phyloP scores from a whole-genome alignment of 2,888 invertebrate genomes.

The Norana najaformis region DNA sequence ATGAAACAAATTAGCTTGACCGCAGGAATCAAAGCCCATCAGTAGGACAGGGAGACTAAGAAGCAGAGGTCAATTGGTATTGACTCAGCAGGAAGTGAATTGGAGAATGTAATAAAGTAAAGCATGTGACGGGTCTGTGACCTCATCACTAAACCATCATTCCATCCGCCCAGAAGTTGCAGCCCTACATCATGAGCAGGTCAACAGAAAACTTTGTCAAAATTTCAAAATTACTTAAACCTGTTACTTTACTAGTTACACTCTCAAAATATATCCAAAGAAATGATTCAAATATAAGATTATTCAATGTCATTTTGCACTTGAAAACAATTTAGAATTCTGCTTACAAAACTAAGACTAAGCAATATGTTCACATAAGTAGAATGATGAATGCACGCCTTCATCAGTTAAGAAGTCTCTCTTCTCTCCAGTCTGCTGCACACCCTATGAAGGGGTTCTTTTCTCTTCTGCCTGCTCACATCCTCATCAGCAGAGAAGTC shows the following conservation, averaged over 20 bases:
- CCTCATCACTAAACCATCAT: background rate
- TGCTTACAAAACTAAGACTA: no score
- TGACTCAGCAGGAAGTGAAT: background rate
- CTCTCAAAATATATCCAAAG: background rate
- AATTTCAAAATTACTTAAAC: background rate
- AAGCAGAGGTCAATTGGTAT: background rate
- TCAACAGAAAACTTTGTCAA: background rate
- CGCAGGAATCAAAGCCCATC: background rate
- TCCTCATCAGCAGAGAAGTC: no score
- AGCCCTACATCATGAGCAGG: background rate
- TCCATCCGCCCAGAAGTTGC: background rate
- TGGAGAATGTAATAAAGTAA: background rate
- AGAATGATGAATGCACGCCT: no score
- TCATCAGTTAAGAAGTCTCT: no score
- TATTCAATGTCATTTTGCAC: no score
- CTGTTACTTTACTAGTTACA: background rate
- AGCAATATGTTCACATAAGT: no score
- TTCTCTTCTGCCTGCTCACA: no score
- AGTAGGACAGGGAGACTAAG: background rate
- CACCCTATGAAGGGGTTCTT: no score
- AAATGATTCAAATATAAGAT: background rate
- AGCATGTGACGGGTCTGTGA: background rate
- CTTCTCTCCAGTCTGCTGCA: no score
- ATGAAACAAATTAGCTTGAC: constrained; percentile 5
- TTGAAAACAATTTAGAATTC: no score